phyloP scores from a whole-genome alignment of 1,140 invertebrate genomes.

The Amphibalanus amphitrite region DNA sequence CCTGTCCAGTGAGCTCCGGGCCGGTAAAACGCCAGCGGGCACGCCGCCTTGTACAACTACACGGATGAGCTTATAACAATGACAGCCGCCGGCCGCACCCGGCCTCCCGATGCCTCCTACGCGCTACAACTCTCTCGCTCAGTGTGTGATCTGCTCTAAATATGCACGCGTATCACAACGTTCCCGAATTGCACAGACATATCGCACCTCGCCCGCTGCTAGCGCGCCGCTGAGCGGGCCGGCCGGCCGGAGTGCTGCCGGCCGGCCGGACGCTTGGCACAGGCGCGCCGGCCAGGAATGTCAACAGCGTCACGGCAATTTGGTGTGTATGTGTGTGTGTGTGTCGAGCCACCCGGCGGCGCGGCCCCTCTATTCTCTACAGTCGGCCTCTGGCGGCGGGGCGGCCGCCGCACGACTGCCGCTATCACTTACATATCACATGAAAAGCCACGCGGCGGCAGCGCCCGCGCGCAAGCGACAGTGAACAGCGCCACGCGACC shows the following conservation, averaged over 20 bases:
- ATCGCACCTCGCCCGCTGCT: background rate
- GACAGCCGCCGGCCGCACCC: too few relatives aligned
- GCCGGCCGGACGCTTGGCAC: background rate
- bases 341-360: too few relatives aligned
- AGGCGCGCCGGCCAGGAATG: background rate
- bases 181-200: background rate
- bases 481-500: background rate
- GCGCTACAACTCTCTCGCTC: background rate
- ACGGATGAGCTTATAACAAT: too few relatives aligned
- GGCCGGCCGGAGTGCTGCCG: background rate
- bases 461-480: background rate
- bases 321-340: background rate
- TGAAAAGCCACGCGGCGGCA: background rate
- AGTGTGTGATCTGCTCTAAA: background rate
- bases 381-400: too few relatives aligned
- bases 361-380: too few relatives aligned
- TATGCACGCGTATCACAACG: background rate
- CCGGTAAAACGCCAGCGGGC: too few relatives aligned
- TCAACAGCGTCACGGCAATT: background rate
- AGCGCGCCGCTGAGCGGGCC: too few relatives aligned
- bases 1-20: too few relatives aligned
- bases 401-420: background rate
- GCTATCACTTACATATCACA: background rate
- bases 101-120: background rate
- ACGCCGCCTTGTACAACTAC: too few relatives aligned